phyloP scores from a whole-genome alignment of 2,113 vertebrate genomes.

The Nesogale talazaci region DNA sequence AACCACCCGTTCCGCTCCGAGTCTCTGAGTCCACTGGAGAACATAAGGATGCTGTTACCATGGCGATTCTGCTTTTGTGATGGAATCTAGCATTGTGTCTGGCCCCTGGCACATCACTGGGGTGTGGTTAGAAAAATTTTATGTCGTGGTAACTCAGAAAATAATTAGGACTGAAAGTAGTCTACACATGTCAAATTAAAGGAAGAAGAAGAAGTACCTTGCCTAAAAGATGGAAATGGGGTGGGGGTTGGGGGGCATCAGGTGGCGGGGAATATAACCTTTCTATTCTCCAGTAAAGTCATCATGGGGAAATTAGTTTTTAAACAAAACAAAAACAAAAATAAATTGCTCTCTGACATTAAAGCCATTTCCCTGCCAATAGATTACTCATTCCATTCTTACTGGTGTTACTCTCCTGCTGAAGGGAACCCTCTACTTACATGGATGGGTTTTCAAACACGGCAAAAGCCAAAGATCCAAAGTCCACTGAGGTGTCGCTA shows the following conservation, averaged over 20 bases:
- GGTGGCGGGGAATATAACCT: not conserved
- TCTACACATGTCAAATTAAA: slow-evolving; percentile 16
- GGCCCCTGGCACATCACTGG: slow-evolving; percentile 5
- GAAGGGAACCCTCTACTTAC: not conserved
- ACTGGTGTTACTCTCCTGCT: not conserved
- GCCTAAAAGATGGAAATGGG: not conserved
- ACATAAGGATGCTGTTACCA: slow-evolving; percentile 58
- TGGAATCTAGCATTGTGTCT: slow-evolving; percentile 51
- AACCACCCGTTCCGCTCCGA: not conserved
- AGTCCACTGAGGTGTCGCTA: not conserved
- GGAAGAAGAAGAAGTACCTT: not conserved
- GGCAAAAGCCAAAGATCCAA: not conserved
- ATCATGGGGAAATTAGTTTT: slow-evolving; percentile 34
- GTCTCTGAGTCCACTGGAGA: slow-evolving; percentile 19
- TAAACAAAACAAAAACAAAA: slow-evolving; percentile 40
- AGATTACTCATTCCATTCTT: not conserved
- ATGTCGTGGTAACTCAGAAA: slow-evolving; percentile 37
- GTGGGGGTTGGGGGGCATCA: no score
- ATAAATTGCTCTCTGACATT: not conserved
- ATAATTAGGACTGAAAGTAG: slow-evolving; percentile 32
- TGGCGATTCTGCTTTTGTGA: slow-evolving; percentile 69
- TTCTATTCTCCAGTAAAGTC: not conserved
- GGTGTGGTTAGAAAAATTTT: not conserved
- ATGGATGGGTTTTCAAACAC: not conserved
- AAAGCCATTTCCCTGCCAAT: not conserved